Evolutionary conservation across 2,113 vertebrate genomes (phyloP).

Genomic region (Bombycilla garrulus): DNA sequence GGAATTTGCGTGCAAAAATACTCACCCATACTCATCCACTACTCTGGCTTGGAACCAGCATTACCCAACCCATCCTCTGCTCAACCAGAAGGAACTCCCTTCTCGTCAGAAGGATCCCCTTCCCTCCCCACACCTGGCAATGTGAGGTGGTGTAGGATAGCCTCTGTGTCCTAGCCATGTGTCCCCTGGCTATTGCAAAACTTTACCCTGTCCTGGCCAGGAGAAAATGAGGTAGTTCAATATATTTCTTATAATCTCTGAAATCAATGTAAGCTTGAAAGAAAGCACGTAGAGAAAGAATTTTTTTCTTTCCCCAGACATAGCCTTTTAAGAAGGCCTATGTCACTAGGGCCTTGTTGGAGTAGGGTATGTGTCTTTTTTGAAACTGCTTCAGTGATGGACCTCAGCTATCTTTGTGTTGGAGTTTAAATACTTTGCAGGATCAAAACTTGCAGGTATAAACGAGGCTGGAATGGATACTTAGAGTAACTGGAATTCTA

Average conservation of each 20-base stretch:
- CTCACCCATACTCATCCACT: background rate
- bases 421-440: background rate
- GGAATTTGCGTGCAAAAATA: background rate
- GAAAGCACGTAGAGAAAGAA: background rate
- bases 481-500: background rate
- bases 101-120: background rate
- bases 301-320: background rate
- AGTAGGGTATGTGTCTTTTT: background rate
- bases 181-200: background rate
- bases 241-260: background rate
- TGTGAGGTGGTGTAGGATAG: background rate
- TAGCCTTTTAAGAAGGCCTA: background rate
- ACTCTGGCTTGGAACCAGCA: background rate
- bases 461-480: background rate
- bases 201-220: background rate
- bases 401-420: background rate
- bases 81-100: background rate
- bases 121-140: background rate
- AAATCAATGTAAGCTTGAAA: background rate
- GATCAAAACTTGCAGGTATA: background rate
- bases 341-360: background rate
- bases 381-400: background rate
- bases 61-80: fast-evolving
- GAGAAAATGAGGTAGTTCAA: background rate
- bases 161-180: background rate